Evolutionary conservation across 2,888 invertebrate genomes (phyloP).

Genomic region (Apamea anceps): DNA sequence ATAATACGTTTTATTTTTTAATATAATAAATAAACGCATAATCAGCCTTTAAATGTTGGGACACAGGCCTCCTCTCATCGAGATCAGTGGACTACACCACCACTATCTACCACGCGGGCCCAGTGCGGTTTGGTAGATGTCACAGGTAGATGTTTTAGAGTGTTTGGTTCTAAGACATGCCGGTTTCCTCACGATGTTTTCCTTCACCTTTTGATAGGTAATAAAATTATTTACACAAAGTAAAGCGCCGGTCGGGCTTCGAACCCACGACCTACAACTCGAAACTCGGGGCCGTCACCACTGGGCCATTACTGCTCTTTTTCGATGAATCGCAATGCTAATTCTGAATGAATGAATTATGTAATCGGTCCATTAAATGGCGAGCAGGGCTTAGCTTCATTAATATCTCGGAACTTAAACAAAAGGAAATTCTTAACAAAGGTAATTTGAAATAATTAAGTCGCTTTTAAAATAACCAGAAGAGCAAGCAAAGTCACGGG

Average conservation of each 20-base stretch:
- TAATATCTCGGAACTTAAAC: neutral
- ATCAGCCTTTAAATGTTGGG: too few relatives aligned
- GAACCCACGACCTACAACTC: neutral
- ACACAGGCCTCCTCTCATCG: too few relatives aligned
- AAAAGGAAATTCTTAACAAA: neutral
- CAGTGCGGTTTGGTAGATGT: too few relatives aligned
- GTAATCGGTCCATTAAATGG: neutral
- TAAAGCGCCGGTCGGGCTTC: neutral
- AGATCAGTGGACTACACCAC: too few relatives aligned
- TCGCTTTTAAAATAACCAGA: constrained; percentile 30
- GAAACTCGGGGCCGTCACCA: neutral
- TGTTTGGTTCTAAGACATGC: too few relatives aligned
- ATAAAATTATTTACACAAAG: too few relatives aligned
- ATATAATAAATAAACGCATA: too few relatives aligned
- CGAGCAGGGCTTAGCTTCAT: neutral
- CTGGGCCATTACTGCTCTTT: neutral
- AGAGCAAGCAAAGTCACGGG: constrained; percentile 55
- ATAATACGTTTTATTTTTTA: neutral
- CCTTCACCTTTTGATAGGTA: too few relatives aligned
- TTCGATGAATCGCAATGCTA: neutral
- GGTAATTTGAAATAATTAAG: neutral
- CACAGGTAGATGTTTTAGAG: too few relatives aligned
- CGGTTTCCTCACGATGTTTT: neutral
- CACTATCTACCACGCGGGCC: too few relatives aligned
- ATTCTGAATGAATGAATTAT: neutral